phyloP scores from a whole-genome alignment of 2,113 vertebrate genomes.

The Oryzias curvinotus region DNA sequence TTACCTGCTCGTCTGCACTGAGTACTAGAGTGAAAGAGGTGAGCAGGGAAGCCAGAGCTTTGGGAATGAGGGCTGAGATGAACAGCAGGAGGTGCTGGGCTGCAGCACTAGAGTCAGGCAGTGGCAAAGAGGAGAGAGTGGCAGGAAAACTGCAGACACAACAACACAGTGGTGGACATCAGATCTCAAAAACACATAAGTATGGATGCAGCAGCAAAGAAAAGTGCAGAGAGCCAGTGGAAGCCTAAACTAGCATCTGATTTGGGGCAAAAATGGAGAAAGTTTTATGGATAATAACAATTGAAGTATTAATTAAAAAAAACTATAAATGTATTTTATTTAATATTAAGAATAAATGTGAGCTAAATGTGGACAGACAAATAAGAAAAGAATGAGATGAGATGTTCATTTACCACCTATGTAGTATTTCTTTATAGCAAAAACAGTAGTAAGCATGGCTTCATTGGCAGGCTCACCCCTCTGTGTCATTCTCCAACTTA shows the following conservation, averaged over 20 bases:
- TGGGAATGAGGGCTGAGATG: slow-evolving; percentile 74
- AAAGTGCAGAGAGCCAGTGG: background rate
- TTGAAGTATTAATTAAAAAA: no score
- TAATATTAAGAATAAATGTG: no score
- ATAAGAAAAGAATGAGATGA: background rate
- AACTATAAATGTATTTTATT: no score
- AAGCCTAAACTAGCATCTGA: background rate
- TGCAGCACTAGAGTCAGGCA: slow-evolving; percentile 58
- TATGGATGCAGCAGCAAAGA: background rate
- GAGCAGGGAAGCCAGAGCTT: slow-evolving; percentile 72
- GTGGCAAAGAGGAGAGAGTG: slow-evolving; percentile 50
- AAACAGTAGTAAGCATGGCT: no score
- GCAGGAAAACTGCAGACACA: slow-evolving; percentile 59
- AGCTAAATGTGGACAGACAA: background rate
- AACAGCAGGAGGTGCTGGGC: slow-evolving; percentile 73
- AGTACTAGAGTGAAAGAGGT: slow-evolving; percentile 72
- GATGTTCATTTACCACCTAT: background rate
- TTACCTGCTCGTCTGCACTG: slow-evolving; percentile 51
- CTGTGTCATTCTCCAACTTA: slow-evolving; percentile 62
- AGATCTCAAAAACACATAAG: background rate
- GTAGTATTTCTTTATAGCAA: no score
- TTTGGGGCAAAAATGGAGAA: background rate
- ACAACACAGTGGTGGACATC: background rate
- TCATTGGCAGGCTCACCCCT: slow-evolving; percentile 50
- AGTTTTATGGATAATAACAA: background rate